Evolutionary conservation across 2,797 vertebrate species (phyloP).

Genomic region (Coregonus sp.): DNA sequence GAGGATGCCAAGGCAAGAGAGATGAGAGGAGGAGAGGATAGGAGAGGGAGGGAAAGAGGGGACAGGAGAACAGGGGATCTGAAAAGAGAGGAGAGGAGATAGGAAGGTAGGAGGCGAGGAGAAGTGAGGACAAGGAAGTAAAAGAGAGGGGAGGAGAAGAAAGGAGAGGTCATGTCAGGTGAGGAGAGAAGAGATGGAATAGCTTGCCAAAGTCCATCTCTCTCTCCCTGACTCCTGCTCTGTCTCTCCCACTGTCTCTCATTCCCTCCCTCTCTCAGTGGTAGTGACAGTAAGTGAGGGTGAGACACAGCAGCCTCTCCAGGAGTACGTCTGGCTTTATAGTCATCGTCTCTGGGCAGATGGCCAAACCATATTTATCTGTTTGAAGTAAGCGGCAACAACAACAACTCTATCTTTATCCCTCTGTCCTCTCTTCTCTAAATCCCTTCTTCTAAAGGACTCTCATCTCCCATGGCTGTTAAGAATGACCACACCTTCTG

Average conservation of each 20-base stretch:
- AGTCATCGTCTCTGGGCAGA: neutral
- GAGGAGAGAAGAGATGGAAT: neutral
- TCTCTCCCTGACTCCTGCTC: no score
- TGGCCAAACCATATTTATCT: neutral
- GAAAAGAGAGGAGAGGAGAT: neutral
- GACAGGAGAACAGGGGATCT: neutral
- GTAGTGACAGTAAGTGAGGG: neutral
- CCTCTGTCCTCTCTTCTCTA: neutral
- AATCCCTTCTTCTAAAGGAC: neutral
- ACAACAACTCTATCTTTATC: neutral
- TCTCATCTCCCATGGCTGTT: neutral
- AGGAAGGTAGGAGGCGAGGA: no score
- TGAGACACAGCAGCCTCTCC: neutral
- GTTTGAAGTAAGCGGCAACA: neutral
- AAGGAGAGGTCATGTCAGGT: neutral
- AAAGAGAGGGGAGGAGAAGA: neutral
- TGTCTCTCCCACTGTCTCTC: no score
- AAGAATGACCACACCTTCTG: neutral
- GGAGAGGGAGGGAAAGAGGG: neutral
- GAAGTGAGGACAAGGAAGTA: no score
- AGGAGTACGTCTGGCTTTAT: neutral
- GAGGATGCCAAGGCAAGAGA: neutral
- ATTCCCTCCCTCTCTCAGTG: no score
- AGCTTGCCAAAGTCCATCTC: neutral
- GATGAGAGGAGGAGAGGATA: neutral